Evolutionary conservation across 2,797 vertebrate species (phyloP), one percentile per base, ranked within the genome.

Genomic region (Catamblyrhynchus diadema): DNA sequence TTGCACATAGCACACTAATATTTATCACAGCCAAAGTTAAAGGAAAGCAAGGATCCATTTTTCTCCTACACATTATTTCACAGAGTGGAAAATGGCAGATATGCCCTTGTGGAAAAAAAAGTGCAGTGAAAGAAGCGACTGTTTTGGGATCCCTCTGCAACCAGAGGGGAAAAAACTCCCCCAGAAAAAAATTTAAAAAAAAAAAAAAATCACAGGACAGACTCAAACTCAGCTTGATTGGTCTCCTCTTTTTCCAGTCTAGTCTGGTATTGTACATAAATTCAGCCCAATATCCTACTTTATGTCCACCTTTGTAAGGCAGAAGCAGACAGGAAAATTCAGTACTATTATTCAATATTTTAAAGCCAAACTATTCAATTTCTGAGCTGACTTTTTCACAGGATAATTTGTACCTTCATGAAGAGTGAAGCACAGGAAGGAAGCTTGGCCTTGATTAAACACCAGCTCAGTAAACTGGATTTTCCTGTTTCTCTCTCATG

Each of bases 201-300:
- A 24, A 12, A 8, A 21, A 28, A 6, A 33, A 30, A 16, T 13
- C 20, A n/a, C 23, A 86, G 8, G 19, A 53, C 4, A 45, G 14
- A 44, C 17, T 54, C 25, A 37, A 59, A 27, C 30, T 53, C 23
- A 48, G 24, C 4, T 16, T 0, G 1, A 5, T 0, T 27, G 8
- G 8, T 10, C 24, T 83, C 19, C 50, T 51, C 8, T 75, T 56
- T 74, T 45, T 30, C 28, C 25, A 65, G 7, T 33, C 50, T 45
- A 17, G 12, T 39, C 47, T 24, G 6, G 11, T 48, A 59, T 4
- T 39, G 16, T 50, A 10, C 57, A 28, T 18, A 17, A 77, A 20
- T n/a, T 57, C 45, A 64, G 30, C 23, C 47, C 57, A 67, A 32
- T 15, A 56, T 42, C 42, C 13, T 35, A 28, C 18, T 70, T 27